phyloP scores from a whole-genome alignment of 1,140 invertebrate species.

The Zaprionus capensis region DNA sequence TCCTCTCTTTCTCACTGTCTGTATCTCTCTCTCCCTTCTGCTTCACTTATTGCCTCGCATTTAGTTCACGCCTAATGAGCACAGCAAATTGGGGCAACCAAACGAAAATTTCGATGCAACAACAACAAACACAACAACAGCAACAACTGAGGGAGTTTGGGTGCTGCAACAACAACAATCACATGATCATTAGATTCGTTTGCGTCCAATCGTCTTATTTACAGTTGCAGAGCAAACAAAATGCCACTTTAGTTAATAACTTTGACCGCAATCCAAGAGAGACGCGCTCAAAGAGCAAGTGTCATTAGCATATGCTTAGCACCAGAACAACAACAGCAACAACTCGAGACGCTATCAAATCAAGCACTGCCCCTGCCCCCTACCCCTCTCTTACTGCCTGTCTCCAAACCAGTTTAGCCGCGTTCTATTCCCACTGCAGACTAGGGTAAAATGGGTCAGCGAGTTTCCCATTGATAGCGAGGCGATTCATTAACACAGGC shows the following conservation, averaged over 20 bases:
- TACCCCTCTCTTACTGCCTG: not conserved
- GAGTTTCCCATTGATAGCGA: conserved; percentile 54
- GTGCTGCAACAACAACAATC: conserved; percentile 9
- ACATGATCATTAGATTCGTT: conserved; percentile 16
- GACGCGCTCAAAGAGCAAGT: conserved; percentile 55
- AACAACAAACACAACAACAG: not conserved
- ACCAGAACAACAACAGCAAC: conserved; percentile 54
- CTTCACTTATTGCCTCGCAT: conserved; percentile 37
- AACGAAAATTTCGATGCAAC: conserved; percentile 28
- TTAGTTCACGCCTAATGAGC: conserved; percentile 67
- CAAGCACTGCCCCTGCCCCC: not conserved
- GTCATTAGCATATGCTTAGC: conserved; percentile 79
- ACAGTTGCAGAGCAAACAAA: conserved; percentile 48
- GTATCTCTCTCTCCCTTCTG: not conserved
- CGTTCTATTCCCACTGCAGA: conserved; percentile 9
- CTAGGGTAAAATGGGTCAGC: conserved; percentile 60
- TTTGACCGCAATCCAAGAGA: conserved; percentile 69
- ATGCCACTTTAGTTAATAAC: conserved; percentile 73
- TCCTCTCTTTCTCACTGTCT: not conserved
- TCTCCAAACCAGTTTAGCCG: conserved; percentile 29
- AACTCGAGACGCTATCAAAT: not conserved
- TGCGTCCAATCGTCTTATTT: conserved; percentile 28
- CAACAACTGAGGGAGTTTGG: not conserved
- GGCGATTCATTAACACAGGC: conserved; percentile 60
- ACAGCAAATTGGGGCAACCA: conserved; percentile 59